phyloP scores from a whole-genome alignment of 2,797 vertebrate genomes.

The Notoglanidium macrostoma region DNA sequence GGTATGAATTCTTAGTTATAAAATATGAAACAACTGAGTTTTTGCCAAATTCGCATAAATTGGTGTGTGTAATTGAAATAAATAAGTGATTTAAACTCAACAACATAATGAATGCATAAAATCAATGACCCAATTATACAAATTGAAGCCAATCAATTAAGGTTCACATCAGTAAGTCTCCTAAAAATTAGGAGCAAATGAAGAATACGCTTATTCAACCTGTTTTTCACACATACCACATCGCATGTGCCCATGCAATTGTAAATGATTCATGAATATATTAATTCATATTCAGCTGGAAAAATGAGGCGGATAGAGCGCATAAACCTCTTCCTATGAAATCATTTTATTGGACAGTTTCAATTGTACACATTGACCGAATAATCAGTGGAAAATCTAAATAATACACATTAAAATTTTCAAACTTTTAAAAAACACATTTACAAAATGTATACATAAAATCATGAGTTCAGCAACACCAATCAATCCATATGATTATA shows the following conservation, averaged over 20 bases:
- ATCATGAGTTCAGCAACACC: conserved; percentile 15
- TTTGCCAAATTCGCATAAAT: neutral
- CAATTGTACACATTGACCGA: neutral
- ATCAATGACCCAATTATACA: neutral
- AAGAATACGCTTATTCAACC: neutral
- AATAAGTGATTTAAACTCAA: neutral
- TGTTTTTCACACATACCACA: neutral
- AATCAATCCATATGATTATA: neutral
- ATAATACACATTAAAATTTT: neutral
- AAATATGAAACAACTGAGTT: neutral
- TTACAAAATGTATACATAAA: conserved; percentile 24
- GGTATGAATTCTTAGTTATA: neutral
- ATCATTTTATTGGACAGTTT: neutral
- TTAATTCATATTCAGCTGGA: neutral
- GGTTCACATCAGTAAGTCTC: neutral
- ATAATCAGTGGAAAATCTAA: neutral
- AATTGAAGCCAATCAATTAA: neutral
- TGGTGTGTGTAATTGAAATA: too few relatives aligned
- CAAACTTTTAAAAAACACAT: neutral
- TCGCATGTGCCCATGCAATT: neutral
- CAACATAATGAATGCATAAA: neutral
- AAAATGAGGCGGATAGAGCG: neutral
- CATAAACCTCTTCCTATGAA: neutral
- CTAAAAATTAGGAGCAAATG: neutral
- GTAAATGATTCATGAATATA: neutral